A percentile compares a stretch with the other conserved stretches of the same genome.
These are phyloP conservation scores for Euplexia lucipara DNA, from an alignment of 2,888 invertebrate species.

Conservation along the genomic window DNA sequence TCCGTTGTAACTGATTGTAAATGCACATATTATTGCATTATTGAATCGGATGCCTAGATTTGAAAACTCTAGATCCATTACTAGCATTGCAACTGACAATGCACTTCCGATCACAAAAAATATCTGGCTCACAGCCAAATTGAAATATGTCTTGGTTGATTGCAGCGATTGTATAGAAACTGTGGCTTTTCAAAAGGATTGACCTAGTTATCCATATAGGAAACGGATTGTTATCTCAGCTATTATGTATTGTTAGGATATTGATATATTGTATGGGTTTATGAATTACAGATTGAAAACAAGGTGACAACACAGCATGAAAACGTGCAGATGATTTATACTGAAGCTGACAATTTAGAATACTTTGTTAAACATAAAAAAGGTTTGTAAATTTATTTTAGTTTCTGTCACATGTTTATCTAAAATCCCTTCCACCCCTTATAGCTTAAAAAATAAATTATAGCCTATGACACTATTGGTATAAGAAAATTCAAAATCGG, in stretches of 20 bases:
- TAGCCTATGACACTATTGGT: too few species aligned
- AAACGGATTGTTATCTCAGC: conserved; percentile 74
- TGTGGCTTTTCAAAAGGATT: conserved; percentile 78
- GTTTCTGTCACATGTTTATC: too few species aligned
- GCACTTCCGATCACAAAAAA: conserved; percentile 78
- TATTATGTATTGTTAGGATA: conserved; percentile 76
- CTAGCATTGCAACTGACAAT: conserved; percentile 75
- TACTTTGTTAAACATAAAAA: conserved; percentile 40
- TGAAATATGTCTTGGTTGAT: conserved; percentile 83
- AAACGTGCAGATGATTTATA: conserved; percentile 59
- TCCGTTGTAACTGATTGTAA: conserved; percentile 37
- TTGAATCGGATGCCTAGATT: conserved; percentile 13
- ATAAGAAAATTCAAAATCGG: too few species aligned
- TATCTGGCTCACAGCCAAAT: conserved; percentile 82
- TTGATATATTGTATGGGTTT: conserved; percentile 70
- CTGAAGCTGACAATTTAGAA: conserved; percentile 42
- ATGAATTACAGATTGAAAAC: conserved; percentile 73
- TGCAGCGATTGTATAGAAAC: conserved; percentile 79
- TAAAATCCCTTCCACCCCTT: too few species aligned
- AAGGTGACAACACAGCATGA: conserved; percentile 63
- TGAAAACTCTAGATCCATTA: conserved; percentile 59
- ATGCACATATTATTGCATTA: conserved; percentile 41
- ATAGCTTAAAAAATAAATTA: too few species aligned
- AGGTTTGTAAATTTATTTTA: conserved; percentile 50
- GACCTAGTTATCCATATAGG: conserved; percentile 82